phyloP scores from a whole-genome alignment of 2,113 vertebrate genomes.

The Austrofundulus limnaeus region DNA sequence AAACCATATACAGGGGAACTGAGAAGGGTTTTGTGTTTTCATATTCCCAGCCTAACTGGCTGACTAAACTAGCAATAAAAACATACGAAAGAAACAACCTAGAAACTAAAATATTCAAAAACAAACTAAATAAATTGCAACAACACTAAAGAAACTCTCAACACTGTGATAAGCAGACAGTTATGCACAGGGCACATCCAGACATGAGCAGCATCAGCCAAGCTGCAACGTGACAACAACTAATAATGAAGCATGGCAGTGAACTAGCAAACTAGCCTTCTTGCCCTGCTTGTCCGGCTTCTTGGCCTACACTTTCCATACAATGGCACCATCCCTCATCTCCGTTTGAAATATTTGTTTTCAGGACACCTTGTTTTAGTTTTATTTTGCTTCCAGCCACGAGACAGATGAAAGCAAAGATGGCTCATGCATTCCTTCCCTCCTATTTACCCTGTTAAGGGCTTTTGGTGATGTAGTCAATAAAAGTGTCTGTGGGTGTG shows the following conservation, averaged over 20 bases:
- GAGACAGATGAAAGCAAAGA: conserved; percentile 1
- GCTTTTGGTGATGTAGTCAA: conserved; percentile 8
- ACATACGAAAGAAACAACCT: too few relatives aligned
- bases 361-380: conserved; percentile 1
- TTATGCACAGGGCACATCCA: conserved; percentile 9
- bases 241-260: conserved; percentile 65
- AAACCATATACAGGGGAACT: too few relatives aligned
- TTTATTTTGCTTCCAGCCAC: not conserved
- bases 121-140: too few relatives aligned
- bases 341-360: conserved; percentile 11
- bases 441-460: not conserved
- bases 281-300: conserved; percentile 56
- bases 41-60: too few relatives aligned
- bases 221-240: conserved; percentile 55
- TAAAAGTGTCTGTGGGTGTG: conserved; percentile 28
- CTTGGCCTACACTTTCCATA: conserved; percentile 53
- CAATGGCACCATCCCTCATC: conserved; percentile 6
- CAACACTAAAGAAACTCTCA: too few relatives aligned
- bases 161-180: too few relatives aligned
- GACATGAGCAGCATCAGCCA: conserved; percentile 18
- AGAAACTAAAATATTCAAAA: too few relatives aligned
- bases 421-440: not conserved
- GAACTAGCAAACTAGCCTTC: conserved; percentile 40
- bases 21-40: too few relatives aligned
- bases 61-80: too few relatives aligned